A percentile compares a stretch with the other conserved stretches of the same genome.
Evolutionary conservation across 2,888 invertebrate species (phyloP).

Genomic region (Disparrhopalites patrizii): DNA sequence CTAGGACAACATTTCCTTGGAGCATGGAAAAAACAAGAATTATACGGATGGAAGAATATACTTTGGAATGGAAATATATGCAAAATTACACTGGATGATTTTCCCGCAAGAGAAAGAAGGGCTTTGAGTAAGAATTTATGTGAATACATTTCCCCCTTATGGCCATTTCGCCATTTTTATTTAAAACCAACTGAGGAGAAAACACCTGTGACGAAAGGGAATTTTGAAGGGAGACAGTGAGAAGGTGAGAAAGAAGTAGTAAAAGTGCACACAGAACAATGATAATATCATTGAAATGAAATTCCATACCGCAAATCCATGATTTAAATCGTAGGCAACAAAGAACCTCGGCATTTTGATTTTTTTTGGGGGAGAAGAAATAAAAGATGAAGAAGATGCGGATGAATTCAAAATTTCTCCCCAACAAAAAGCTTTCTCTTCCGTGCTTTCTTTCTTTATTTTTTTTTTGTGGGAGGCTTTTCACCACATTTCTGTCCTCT

Average conservation of each 20-base stretch:
- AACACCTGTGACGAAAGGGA: neutral
- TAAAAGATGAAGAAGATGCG: neutral
- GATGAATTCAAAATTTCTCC: neutral
- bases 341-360: slow-evolving; percentile 16
- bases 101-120: no score
- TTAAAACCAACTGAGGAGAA: neutral
- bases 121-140: no score
- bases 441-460: no score
- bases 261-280: neutral
- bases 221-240: neutral
- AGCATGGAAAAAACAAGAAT: no score
- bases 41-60: no score
- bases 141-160: no score
- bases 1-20: no score
- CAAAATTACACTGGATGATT: no score
- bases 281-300: neutral
- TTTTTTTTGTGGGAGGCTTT: no score
- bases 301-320: slow-evolving; percentile 25
- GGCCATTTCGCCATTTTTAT: no score
- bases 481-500: no score
- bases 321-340: slow-evolving; percentile 27
- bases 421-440: neutral
- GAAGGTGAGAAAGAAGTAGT: neutral
- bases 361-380: neutral
- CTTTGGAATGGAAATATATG: no score